Base-by-base conservation (phyloP, 1,140 invertebrate species). In the Cyrtorhinus lividipennis region DNA sequence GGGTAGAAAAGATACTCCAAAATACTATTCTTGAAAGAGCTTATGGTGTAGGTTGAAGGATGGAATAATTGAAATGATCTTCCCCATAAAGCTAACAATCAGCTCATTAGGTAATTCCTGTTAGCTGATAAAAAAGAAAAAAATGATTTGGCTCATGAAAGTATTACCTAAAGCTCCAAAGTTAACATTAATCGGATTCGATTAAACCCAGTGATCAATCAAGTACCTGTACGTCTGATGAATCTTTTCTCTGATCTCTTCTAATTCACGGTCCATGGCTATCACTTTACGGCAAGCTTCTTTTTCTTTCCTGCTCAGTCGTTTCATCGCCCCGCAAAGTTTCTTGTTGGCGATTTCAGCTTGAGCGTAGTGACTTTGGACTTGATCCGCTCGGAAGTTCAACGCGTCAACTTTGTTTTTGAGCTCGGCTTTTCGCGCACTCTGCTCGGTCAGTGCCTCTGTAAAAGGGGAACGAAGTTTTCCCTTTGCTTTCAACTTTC, bases 381-480 rank as follows among this genome's bases (percentile, higher is more conserved):
- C 57, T 24, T 59, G 23, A 59, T 30, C 57, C 8, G 57, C 57
- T 30, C 57, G 3, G 15, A 8, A 13, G 15, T 59, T 30, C 24
- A 25, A 59, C 15, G 23, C 15, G 15, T 30, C 57, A 59, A 59
- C 26, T 25, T 59, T 30, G 57, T 30, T 59, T 24, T 59, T 59
- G 13, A 59, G 24, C 57, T 59, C 48, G 20, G 48, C 5, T 53
- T 53, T 53, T 53, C 48, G 10, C 20, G 20, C 20, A 20, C 48
- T 15, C 48, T 53, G 48, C 18, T 53, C 48, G 20, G 10, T 5
- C 10, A 53, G 48, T 5, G 48, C 48, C 20, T 53, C 48, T 53
- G 48, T 10, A 53, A 53, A 15, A 10, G 48, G 20, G 15, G 30
- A 38, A 38, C 30, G 15, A 38, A 38, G 30, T 38, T 38, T 15